Evolutionary conservation across 1,140 invertebrate genomes (phyloP).

Genomic region (Halesus radiatus): DNA sequence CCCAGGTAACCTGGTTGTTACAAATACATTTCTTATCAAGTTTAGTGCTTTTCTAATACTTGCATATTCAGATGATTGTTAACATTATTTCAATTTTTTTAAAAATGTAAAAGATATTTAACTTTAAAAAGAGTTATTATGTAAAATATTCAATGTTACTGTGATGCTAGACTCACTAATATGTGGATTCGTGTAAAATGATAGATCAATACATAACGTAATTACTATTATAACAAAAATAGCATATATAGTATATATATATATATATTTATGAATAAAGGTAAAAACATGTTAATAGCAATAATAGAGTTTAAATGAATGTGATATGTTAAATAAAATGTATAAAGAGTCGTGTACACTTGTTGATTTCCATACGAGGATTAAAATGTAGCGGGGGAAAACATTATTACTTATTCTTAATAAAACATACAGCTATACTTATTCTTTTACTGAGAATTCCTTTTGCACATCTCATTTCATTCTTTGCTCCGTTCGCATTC

Average conservation of each 20-base stretch:
- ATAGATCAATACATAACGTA: background rate
- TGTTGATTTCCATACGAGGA: conserved; percentile 16
- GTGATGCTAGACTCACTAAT: conserved; percentile 33
- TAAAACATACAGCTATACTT: no score
- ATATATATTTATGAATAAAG: background rate
- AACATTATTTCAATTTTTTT: no score
- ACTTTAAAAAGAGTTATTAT: background rate
- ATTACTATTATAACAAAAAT: background rate
- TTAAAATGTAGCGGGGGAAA: no score
- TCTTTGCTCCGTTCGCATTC: no score
- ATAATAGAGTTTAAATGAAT: conserved; percentile 35
- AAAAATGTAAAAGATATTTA: no score
- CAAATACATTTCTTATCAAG: no score
- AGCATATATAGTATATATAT: no score
- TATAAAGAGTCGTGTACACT: conserved; percentile 3
- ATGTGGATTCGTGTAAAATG: background rate
- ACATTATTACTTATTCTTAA: background rate
- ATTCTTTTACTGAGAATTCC: no score
- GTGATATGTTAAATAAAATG: conserved; percentile 28
- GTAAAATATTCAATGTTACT: conserved; percentile 36
- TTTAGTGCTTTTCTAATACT: no score
- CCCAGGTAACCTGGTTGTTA: no score
- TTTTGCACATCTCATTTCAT: no score
- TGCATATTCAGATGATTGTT: no score
- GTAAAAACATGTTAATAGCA: conserved; percentile 22